Conservation (phyloP, 1,140 invertebrate species). For the Dinoponera quadriceps region DNA sequence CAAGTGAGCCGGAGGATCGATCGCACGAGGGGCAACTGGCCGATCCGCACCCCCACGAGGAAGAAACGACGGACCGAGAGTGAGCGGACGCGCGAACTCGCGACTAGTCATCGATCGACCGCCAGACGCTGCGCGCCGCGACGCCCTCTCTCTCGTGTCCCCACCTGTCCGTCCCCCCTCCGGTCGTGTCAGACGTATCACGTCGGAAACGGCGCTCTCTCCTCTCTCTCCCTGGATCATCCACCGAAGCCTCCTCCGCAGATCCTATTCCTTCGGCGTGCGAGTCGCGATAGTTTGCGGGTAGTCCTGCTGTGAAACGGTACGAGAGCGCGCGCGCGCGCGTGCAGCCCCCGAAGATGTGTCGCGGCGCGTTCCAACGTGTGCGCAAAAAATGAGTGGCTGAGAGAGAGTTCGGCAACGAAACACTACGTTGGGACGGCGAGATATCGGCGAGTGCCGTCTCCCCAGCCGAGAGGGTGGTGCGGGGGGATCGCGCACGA, state of each 20-base stretch:
- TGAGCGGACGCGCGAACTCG: slow-evolving; percentile 52
- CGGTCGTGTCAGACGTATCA: slow-evolving; percentile 74
- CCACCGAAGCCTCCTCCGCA: background rate
- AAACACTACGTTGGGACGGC: background rate
- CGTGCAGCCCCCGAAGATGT: slow-evolving; percentile 68
- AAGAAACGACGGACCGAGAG: slow-evolving; percentile 13
- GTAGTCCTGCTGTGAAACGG: slow-evolving; percentile 3
- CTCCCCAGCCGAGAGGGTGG: background rate
- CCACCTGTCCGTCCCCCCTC: slow-evolving; percentile 66
- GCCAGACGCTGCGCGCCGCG: slow-evolving; percentile 76
- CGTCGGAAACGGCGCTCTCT: slow-evolving; percentile 75
- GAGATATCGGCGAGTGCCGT: background rate
- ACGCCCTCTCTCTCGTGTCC: slow-evolving; percentile 71
- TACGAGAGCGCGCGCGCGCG: slow-evolving; percentile 1
- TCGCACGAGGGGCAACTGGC: no score
- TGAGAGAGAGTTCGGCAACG: background rate
- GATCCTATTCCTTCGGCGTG: slow-evolving; percentile 37
- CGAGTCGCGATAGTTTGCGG: slow-evolving; percentile 20
- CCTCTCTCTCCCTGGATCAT: slow-evolving; percentile 13
- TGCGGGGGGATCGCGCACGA: no score
- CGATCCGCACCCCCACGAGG: background rate
- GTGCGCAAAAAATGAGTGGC: slow-evolving; percentile 73
- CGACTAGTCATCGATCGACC: slow-evolving; percentile 78
- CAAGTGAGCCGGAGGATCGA: no score
- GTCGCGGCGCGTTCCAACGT: slow-evolving; percentile 68